phyloP scores from a whole-genome alignment of 2,888 invertebrate species.

The Plutella xylostella region DNA sequence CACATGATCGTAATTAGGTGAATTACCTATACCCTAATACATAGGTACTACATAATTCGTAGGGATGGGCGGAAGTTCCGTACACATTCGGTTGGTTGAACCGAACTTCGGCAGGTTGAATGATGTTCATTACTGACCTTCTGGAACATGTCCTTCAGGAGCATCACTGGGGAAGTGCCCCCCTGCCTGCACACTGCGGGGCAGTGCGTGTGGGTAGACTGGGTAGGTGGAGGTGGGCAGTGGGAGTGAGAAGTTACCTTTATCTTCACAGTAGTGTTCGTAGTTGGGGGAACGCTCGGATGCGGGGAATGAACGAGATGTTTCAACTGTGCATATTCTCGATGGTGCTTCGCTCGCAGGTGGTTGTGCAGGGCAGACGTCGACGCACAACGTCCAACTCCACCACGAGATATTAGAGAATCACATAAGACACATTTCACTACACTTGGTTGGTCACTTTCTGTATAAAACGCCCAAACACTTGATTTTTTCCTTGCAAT shows the following conservation, averaged over 20 bases:
- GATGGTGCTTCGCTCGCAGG: neutral
- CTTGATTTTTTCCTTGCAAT: neutral
- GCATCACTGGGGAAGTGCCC: too few species aligned
- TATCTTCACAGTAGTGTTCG: neutral
- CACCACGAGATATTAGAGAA: neutral
- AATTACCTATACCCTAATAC: too few species aligned
- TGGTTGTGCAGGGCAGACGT: neutral
- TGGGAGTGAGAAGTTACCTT: too few species aligned
- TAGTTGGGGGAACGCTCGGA: neutral
- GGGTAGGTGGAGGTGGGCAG: too few species aligned
- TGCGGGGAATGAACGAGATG: neutral
- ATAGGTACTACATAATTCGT: neutral
- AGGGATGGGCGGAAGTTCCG: neutral
- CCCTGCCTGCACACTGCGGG: too few species aligned
- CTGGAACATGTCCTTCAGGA: too few species aligned
- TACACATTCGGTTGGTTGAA: neutral
- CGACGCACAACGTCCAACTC: neutral
- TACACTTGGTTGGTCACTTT: neutral
- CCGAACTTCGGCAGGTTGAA: neutral
- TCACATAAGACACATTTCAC: neutral
- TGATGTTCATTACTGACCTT: too few species aligned
- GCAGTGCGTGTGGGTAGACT: too few species aligned
- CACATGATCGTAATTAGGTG: too few species aligned
- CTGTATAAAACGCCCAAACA: neutral
- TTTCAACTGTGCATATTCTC: neutral